These are phyloP conservation scores for Choristoneura rosaceana DNA, from an alignment of 2,888 invertebrate genomes.

Conservation along the genomic window DNA sequence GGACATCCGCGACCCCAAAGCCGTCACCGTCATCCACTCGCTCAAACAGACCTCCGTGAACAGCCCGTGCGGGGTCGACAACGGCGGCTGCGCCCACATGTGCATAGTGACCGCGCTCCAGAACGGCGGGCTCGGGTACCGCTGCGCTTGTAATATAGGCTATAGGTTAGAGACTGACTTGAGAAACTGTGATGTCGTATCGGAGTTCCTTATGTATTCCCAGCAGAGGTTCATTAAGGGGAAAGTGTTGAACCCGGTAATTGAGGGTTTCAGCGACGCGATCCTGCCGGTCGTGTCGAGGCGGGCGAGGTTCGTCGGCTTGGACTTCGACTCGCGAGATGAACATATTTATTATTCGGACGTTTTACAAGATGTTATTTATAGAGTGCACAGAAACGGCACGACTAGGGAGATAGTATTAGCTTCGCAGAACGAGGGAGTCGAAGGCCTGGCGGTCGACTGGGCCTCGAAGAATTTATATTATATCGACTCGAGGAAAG, in stretches of 20 bases:
- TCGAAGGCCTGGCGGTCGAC: slow-evolving; percentile 97
- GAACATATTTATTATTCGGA: slow-evolving; percentile 99
- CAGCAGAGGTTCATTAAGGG: slow-evolving; percentile 98
- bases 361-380: slow-evolving; percentile 97
- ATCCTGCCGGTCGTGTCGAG: slow-evolving; percentile 97
- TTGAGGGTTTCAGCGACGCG: slow-evolving; percentile 97
- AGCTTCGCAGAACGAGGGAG: slow-evolving; percentile 98
- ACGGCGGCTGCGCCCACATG: slow-evolving; percentile 96
- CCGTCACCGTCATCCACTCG: slow-evolving; percentile 92
- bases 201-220: slow-evolving; percentile 97
- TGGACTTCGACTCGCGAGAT: slow-evolving; percentile 96
- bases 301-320: slow-evolving; percentile 96
- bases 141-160: slow-evolving; percentile 97
- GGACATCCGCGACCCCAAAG: slow-evolving; percentile 93
- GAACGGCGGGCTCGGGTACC: slow-evolving; percentile 91
- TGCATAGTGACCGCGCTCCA: slow-evolving; percentile 94
- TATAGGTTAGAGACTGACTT: slow-evolving; percentile 91
- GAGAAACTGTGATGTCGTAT: slow-evolving; percentile 92
- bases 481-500: slow-evolving; percentile 97
- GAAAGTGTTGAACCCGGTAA: slow-evolving; percentile 93
- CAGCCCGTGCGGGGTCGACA: slow-evolving; percentile 94
- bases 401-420: slow-evolving; percentile 94
- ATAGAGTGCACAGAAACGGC: slow-evolving; percentile 92
- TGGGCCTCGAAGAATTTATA: slow-evolving; percentile 98
- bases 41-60: slow-evolving; percentile 90